Base-by-base conservation (phyloP, 2,797 vertebrate genomes). In the Pterois miles region DNA sequence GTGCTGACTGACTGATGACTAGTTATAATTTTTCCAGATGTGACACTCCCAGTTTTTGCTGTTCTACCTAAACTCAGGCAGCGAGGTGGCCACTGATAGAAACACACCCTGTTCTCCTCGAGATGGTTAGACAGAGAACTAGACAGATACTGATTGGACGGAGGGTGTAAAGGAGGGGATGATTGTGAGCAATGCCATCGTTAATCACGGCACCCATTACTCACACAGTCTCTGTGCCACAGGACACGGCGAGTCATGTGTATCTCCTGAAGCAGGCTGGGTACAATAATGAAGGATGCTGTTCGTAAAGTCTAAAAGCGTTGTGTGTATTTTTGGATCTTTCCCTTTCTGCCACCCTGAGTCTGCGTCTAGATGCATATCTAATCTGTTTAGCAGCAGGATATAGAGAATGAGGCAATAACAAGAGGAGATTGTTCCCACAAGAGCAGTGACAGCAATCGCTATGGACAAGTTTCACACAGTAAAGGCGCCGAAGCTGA, bases 191-290 rank as follows among this genome's bases (percentile, higher is more conserved):
- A 60, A 64, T 87, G 90, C 82, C 86, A 83, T 74, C 78, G 76
- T 89, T 89, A 92, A 90, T 92, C 88, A 83, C 58, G 8, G 38
- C 67, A 65, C 34, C 84, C 81, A 91, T 93, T 91, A 91, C 78
- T 91, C 91, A 87, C 76, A 59, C 46, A 5, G 57, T 71, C 64
- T 53, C 65, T 48, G 71, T 72, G 74, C 84, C 58, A 85, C 83
- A 38, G 82, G 82, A 93, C 79, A 65, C 6, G 2, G 22, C 34
- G 27, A 74, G 71, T 87, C 75, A 59, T 65, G 74, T 76, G 69
- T 38, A 62, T 33, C 68, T 72, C 78, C 65, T 58, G 36, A 79
- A 84, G 62, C 72, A 69, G 50, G 56, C 81, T 22, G 62, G 2
- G 5, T 48, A 43, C 69, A 77, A 16, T 82, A 81, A 86, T 73